Evolutionary conservation across 30 jellyfish, hydroid and myxozoan species (phyloP).

Genomic region (Hydractinia echinata): DNA sequence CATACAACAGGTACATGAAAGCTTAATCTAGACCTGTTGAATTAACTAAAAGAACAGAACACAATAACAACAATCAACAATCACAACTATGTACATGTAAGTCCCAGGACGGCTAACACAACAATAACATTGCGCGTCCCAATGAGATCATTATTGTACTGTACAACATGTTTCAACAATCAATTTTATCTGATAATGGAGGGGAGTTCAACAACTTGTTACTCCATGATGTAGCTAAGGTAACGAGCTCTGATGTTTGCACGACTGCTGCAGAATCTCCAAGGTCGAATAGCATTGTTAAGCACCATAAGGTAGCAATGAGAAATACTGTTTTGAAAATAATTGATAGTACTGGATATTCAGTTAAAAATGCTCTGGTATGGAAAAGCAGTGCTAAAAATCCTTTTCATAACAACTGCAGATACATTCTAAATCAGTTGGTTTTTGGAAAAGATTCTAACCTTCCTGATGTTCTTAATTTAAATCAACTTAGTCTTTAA

Average conservation of each 20-base stretch:
- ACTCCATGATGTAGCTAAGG: not conserved
- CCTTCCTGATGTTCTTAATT: not conserved
- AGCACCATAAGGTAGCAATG: not conserved
- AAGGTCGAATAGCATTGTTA: not conserved
- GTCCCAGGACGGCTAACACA: too few relatives aligned
- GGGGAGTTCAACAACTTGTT: not conserved
- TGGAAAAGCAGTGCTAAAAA: not conserved
- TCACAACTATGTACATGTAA: too few relatives aligned
- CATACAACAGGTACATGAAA: too few relatives aligned
- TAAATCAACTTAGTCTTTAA: not conserved
- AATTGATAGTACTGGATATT: not conserved
- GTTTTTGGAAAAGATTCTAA: not conserved
- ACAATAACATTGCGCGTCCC: too few relatives aligned
- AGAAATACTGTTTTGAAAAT: not conserved
- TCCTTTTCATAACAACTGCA: not conserved
- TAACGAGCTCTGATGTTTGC: not conserved
- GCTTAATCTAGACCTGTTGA: too few relatives aligned
- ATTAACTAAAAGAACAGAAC: too few relatives aligned
- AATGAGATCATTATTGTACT: too few relatives aligned
- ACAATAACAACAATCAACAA: too few relatives aligned
- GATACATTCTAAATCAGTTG: not conserved
- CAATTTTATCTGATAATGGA: not conserved
- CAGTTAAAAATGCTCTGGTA: not conserved
- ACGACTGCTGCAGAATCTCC: constrained; percentile 7
- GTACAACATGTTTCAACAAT: not conserved